Evolutionary conservation across 1,140 invertebrate species (phyloP).

Genomic region (Archegozetes longisetosus): DNA sequence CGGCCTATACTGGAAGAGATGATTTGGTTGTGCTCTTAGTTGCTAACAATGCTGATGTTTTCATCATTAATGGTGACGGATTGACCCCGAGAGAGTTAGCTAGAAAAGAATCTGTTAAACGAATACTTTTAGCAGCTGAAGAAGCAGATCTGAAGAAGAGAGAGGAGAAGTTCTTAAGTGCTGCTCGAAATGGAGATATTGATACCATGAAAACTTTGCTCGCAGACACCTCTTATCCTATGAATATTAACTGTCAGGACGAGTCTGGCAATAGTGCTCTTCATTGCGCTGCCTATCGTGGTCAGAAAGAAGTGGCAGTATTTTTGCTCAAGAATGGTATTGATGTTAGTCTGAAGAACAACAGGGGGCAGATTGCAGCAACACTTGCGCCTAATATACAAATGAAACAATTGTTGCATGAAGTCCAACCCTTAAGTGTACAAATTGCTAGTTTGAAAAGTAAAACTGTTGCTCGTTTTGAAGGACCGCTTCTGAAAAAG

Average conservation of each 20-base stretch:
- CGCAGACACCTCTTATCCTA: constrained; percentile 6
- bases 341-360: constrained; percentile 30
- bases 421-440: constrained; percentile 39
- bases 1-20: constrained; percentile 32
- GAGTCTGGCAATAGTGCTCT: constrained; percentile 46
- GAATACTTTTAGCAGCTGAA: constrained; percentile 41
- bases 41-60: constrained; percentile 31
- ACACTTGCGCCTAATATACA: constrained; percentile 41
- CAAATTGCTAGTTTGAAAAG: constrained; percentile 31
- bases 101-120: constrained; percentile 36
- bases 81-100: constrained; percentile 39
- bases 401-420: constrained; percentile 44
- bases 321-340: constrained; percentile 44
- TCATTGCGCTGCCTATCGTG: constrained; percentile 46
- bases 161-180: constrained; percentile 39
- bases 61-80: constrained; percentile 43
- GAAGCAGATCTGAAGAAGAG: constrained; percentile 33
- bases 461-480: constrained; percentile 39
- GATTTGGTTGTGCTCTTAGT: constrained; percentile 32
- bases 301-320: constrained; percentile 45
- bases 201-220: constrained; percentile 33
- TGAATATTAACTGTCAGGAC: constrained; percentile 26
- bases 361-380: constrained; percentile 38
- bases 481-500: constrained; percentile 43
- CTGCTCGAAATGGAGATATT: constrained; percentile 40